Evolutionary conservation across 2,888 invertebrate species (phyloP), one percentile per base, ranked within the genome.

Genomic region (Tyria jacobaeae): DNA sequence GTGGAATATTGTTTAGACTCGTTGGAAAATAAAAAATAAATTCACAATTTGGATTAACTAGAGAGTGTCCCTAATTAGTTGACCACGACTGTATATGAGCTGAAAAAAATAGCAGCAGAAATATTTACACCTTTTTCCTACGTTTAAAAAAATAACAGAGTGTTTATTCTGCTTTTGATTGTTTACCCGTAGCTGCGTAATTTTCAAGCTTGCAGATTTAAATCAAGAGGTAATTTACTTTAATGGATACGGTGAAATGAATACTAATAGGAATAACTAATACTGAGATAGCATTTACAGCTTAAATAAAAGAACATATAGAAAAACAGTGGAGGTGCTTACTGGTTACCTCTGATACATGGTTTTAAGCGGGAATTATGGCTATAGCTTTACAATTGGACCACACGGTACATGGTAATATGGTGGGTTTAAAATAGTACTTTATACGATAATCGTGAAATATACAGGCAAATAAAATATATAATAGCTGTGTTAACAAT

Each of bases 111-210:
- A 57, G 25, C 39, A 60, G n/a, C n/a, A n/a, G n/a, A n/a, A n/a
- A n/a, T 50, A 61, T 48, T 39, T 48, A 60, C 52, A 60, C n/a
- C 48, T 57, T n/a, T 17, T 53, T 24, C 14, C 39, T 41, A 31
- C 17, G 12, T 62, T 31, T 47, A 52, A 61, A 31, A 51, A 55
- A 64, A 70, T 49, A 62, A 57, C 60, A 4, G 1, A 39, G 58
- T 57, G 60, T 64, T 64, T 52, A 65, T 50, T 63, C 52, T 61
- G 50, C 25, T 66, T n/a, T 66, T 60, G 39, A 62, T 66, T 66
- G 62, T 50, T 57, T 57, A 55, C 50, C 17, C 47, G 27, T 17
- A 35, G 41, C 41, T 10, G 25, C 31, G 37, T 34, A 39, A 41
- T 57, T 64, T 63, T 49, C 62, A 25, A 37, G 24, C 52, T 15